Conservation (phyloP, 2,113 vertebrate species). For the Rutilus rutilus region DNA sequence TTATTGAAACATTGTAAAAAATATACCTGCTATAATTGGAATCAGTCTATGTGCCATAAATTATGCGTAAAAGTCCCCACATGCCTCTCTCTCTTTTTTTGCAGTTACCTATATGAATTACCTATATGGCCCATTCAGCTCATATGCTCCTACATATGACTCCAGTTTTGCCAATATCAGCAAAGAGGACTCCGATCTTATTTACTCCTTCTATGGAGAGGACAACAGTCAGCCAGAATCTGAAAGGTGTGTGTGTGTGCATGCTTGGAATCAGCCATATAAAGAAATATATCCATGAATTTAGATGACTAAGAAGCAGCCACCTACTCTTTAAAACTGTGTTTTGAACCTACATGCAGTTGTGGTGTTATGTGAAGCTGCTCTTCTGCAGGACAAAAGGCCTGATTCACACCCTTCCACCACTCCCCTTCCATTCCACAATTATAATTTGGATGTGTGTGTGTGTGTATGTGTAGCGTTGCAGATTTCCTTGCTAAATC, state of each 20-base stretch:
- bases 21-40: background rate
- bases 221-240: constrained; percentile 82
- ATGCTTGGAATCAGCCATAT: background rate
- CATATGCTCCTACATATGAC: constrained; percentile 93
- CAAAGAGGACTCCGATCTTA: constrained; percentile 95
- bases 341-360: background rate
- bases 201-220: constrained; percentile 90
- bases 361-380: background rate
- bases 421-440: constrained; percentile 1
- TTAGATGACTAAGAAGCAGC: background rate
- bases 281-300: background rate
- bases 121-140: constrained; percentile 84
- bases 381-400: constrained; percentile 13
- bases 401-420: constrained; percentile 29
- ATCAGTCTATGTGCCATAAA: background rate
- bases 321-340: background rate
- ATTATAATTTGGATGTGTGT: constrained; percentile 29
- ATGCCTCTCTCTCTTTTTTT: background rate
- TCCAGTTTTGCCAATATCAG: constrained; percentile 95
- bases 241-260: constrained; percentile 81
- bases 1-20: background rate
- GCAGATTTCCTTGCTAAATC: constrained; percentile 87
- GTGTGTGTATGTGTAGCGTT: constrained; percentile 71
- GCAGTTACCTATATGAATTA: constrained; percentile 95
- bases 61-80: background rate